Percentiles rank a stretch among this genome's conserved stretches.
Evolutionary conservation across 2,797 vertebrate genomes (phyloP).

Genomic region (Lycodopsis pacificus): DNA sequence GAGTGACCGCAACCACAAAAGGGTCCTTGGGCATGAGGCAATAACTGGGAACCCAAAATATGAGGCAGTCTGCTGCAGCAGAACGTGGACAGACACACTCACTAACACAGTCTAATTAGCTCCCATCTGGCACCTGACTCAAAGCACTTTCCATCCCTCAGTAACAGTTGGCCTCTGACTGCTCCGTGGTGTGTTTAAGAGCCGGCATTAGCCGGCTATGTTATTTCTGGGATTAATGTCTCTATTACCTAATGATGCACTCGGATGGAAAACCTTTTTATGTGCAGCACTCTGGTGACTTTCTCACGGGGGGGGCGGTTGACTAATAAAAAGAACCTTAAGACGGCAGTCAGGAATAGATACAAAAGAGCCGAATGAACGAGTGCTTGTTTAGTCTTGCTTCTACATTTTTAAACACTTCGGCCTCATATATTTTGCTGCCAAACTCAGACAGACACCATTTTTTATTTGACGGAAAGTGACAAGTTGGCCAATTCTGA

Average conservation of each 20-base stretch:
- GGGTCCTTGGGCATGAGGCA: too few relatives aligned
- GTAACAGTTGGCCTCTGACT: slow-evolving; percentile 32
- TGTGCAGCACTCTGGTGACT: slow-evolving; percentile 13
- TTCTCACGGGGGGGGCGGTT: slow-evolving; percentile 25
- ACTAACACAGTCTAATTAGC: slow-evolving; percentile 54
- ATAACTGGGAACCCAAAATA: too few relatives aligned
- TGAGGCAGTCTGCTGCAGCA: background rate
- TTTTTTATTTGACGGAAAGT: slow-evolving; percentile 34
- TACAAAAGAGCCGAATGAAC: slow-evolving; percentile 3
- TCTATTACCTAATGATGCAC: slow-evolving; percentile 38
- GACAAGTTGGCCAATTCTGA: slow-evolving; percentile 28
- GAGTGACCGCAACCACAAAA: too few relatives aligned
- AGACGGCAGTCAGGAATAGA: slow-evolving; percentile 25
- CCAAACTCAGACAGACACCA: slow-evolving; percentile 4
- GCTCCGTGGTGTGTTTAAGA: slow-evolving; percentile 39
- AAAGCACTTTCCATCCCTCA: slow-evolving; percentile 39
- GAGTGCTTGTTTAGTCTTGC: slow-evolving; percentile 35
- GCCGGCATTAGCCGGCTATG: slow-evolving; percentile 27
- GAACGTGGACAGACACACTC: background rate
- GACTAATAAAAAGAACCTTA: slow-evolving; percentile 30
- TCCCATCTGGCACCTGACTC: slow-evolving; percentile 50
- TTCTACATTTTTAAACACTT: slow-evolving; percentile 31
- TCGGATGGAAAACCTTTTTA: slow-evolving; percentile 38
- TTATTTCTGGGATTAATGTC: slow-evolving; percentile 57
- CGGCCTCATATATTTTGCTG: background rate